A percentile compares a stretch with the other conserved stretches of the same genome.
phyloP scores from a whole-genome alignment of 2,113 vertebrate species.

The Protomyctophum bolini region DNA sequence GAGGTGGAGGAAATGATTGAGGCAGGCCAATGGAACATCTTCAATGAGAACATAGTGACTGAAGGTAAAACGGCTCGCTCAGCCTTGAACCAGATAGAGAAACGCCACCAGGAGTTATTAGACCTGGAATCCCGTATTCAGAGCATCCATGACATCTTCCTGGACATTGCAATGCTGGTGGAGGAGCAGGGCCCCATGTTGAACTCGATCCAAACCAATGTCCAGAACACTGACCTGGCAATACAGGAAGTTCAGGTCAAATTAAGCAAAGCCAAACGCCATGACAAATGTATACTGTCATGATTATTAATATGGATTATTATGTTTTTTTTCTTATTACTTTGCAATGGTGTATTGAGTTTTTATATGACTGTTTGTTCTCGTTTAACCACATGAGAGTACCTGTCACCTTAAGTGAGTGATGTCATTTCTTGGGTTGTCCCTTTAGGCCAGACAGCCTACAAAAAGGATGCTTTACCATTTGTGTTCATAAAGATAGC shows the following conservation, averaged over 20 bases:
- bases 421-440: too few species aligned
- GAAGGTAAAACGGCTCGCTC: constrained; percentile 89
- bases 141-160: constrained; percentile 91
- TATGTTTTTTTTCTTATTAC: too few species aligned
- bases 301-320: too few species aligned
- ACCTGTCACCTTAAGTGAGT: too few species aligned
- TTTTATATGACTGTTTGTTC: too few species aligned
- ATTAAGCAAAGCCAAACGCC: constrained; percentile 85
- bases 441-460: too few species aligned
- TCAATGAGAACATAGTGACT: constrained; percentile 84
- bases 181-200: constrained; percentile 90
- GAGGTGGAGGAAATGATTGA: constrained; percentile 96
- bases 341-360: too few species aligned
- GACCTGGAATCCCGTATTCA: constrained; percentile 89
- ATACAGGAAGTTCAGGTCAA: constrained; percentile 83
- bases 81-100: constrained; percentile 91
- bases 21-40: constrained; percentile 89
- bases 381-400: too few species aligned
- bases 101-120: constrained; percentile 89
- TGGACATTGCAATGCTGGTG: constrained; percentile 91
- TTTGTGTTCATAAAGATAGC: too few species aligned
- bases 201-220: constrained; percentile 85
- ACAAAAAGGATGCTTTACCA: too few species aligned
- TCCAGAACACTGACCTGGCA: constrained; percentile 84
- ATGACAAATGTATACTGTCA: too few species aligned